Percentiles rank a stretch among this genome's conserved stretches.
phyloP scores from a whole-genome alignment of 2,113 vertebrate genomes.

The Tamias sibiricus region DNA sequence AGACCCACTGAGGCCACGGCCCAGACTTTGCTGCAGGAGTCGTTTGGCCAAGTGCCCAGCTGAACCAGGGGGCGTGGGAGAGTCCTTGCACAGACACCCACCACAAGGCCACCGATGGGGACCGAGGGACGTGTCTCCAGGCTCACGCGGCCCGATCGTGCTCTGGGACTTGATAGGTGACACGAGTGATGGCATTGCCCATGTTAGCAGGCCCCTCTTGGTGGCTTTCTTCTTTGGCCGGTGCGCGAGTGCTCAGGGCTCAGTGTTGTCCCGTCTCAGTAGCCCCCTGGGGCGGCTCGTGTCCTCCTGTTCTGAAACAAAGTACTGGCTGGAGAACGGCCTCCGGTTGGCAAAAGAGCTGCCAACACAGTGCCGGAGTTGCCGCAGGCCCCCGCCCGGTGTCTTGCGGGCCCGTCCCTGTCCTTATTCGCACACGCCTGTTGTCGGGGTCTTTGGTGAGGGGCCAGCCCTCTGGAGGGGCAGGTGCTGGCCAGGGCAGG shows the following conservation, averaged over 20 bases:
- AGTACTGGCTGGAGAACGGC: not conserved
- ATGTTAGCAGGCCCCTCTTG: not conserved
- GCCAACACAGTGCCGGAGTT: not conserved
- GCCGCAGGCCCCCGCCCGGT: rapidly evolving
- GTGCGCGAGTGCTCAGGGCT: not conserved
- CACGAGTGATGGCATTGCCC: not conserved
- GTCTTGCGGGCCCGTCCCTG: not conserved
- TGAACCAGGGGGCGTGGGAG: too few relatives aligned
- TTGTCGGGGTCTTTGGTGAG: not conserved
- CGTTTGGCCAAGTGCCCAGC: too few relatives aligned
- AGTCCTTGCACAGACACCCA: too few relatives aligned
- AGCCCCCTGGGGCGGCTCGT: not conserved
- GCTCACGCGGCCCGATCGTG: too few relatives aligned
- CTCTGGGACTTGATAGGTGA: not conserved
- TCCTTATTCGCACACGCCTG: not conserved
- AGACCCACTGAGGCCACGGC: too few relatives aligned
- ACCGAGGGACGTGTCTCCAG: too few relatives aligned
- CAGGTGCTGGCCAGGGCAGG: not conserved
- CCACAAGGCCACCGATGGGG: too few relatives aligned
- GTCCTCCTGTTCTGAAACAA: not conserved
- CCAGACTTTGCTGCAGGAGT: too few relatives aligned
- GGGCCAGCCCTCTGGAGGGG: not conserved
- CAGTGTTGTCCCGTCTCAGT: too few relatives aligned
- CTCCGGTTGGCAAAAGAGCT: not conserved
- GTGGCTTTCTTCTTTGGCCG: not conserved